These are phyloP conservation scores for Pharmacophagus antenor DNA, from an alignment of 2,888 invertebrate species.

Conservation along the genomic window DNA sequence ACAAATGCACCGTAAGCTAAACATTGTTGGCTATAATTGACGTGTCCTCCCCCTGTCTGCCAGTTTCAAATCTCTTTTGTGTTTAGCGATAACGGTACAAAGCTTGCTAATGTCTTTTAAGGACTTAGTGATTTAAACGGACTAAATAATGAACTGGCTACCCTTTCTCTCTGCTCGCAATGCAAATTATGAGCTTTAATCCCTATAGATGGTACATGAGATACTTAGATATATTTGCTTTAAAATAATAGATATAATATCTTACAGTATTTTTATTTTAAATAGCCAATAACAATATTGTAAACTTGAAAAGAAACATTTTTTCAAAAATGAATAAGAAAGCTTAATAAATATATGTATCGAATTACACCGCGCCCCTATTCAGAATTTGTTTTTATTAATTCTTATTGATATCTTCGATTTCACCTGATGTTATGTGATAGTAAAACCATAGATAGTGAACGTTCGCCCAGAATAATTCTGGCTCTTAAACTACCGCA, in stretches of 20 bases:
- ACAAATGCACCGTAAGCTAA: conserved; percentile 45
- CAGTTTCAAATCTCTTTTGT: conserved; percentile 75
- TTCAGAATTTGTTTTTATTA: no score
- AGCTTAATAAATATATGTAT: no score
- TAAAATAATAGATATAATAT: neutral
- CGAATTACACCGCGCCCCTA: no score
- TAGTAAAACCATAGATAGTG: no score
- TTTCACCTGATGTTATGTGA: no score
- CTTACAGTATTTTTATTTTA: neutral
- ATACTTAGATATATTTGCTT: conserved; percentile 11
- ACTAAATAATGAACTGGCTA: conserved; percentile 78
- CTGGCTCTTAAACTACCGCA: no score
- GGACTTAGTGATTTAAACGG: conserved; percentile 82
- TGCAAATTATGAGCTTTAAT: conserved; percentile 69
- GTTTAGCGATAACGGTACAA: conserved; percentile 76
- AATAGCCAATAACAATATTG: no score
- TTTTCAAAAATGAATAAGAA: no score
- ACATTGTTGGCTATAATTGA: conserved; percentile 62
- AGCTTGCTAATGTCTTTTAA: conserved; percentile 80
- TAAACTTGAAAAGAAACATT: neutral
- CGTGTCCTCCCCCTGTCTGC: conserved; percentile 51
- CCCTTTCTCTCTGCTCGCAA: conserved; percentile 60
- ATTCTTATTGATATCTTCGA: no score
- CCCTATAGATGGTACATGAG: conserved; percentile 42
- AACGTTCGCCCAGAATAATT: no score